These are phyloP conservation scores for Sebastes baramenuke DNA, from an alignment of 2,797 vertebrate genomes.

Conservation along the genomic window DNA sequence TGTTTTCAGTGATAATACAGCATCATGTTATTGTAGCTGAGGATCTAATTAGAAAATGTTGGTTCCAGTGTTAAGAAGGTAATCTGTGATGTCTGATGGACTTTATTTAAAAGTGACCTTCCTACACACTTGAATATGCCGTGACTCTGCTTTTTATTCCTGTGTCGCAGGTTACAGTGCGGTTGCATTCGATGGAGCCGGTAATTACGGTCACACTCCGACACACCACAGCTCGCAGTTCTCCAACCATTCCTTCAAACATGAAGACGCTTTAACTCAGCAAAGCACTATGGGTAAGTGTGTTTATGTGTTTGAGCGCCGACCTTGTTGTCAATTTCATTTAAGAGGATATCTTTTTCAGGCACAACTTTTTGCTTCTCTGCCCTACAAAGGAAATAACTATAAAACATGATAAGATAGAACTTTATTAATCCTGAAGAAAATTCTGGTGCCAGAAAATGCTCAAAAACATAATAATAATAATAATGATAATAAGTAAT, in stretches of 20 bases:
- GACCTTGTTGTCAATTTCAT: neutral
- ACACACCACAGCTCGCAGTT: conserved; percentile 91
- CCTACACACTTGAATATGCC: no score
- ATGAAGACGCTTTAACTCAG: conserved; percentile 92
- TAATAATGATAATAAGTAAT: no score
- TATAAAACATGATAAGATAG: neutral
- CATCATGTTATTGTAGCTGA: neutral
- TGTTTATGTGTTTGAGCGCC: neutral
- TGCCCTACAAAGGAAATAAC: neutral
- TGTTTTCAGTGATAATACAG: neutral
- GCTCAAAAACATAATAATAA: no score
- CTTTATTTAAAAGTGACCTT: neutral
- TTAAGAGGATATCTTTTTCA: neutral
- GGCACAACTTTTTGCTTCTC: neutral
- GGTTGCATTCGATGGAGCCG: conserved; percentile 91
- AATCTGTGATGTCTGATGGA: neutral
- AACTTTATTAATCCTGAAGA: no score
- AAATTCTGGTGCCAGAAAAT: no score
- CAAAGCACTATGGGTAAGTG: conserved; percentile 91
- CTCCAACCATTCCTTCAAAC: conserved; percentile 95
- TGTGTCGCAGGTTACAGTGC: conserved; percentile 88
- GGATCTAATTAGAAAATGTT: neutral
- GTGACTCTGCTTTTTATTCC: neutral
- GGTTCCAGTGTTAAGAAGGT: neutral
- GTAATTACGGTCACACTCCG: conserved; percentile 93